Evolutionary conservation across 1,140 invertebrate genomes (phyloP).

Genomic region (Drosophila truncata): DNA sequence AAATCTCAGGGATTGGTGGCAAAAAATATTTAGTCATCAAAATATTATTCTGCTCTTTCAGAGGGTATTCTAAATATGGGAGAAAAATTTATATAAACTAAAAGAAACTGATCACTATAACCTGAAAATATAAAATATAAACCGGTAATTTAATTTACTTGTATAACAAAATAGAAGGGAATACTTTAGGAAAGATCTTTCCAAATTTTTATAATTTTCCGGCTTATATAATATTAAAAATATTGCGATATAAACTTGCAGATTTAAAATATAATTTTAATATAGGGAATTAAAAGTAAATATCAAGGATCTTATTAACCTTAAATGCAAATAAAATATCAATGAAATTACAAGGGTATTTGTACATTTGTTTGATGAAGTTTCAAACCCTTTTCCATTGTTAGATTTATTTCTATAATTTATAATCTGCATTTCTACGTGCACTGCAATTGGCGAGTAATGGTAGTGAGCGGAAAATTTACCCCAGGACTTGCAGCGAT

Average conservation of each 20-base stretch:
- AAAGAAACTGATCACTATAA: no score
- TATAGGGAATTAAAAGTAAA: not conserved
- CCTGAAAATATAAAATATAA: no score
- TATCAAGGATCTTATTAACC: not conserved
- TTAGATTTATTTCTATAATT: conserved; percentile 9
- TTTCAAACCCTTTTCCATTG: not conserved
- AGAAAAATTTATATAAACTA: no score
- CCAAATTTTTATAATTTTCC: no score
- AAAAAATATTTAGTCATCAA: conserved; percentile 28
- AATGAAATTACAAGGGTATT: not conserved
- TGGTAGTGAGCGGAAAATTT: not conserved
- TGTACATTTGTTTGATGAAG: not conserved
- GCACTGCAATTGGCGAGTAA: conserved; percentile 8
- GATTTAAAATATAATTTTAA: accelerated
- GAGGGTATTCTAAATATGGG: not conserved
- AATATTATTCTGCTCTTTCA: not conserved
- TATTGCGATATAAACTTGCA: no score
- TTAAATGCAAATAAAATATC: not conserved
- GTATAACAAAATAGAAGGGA: not conserved
- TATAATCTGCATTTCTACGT: not conserved
- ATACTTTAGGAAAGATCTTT: not conserved
- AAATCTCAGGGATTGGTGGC: conserved; percentile 12
- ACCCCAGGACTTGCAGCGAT: conserved; percentile 22
- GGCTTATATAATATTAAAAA: not conserved
- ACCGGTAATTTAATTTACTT: not conserved